Evolutionary conservation across 2,888 invertebrate species (phyloP).

Genomic region (Diadromus collaris): DNA sequence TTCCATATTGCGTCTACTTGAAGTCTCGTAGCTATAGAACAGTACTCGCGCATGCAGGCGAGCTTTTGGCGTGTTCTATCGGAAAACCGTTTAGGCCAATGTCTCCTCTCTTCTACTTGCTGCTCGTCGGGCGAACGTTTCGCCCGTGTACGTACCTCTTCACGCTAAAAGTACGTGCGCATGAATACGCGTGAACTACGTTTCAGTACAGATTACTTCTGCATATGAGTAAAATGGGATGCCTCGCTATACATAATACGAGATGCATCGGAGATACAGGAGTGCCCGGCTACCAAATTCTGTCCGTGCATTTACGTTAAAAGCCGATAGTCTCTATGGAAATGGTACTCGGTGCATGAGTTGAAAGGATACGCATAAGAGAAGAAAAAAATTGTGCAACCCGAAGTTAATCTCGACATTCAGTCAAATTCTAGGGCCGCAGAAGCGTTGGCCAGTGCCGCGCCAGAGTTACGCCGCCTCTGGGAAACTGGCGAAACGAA

Average conservation of each 20-base stretch:
- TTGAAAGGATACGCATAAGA: not conserved
- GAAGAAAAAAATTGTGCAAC: not conserved
- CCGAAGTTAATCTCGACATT: too few relatives aligned
- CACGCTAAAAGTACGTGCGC: not conserved
- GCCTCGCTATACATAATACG: not conserved
- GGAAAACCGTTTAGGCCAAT: slow-evolving; percentile 68
- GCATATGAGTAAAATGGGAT: not conserved
- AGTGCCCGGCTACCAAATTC: not conserved
- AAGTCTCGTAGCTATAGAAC: slow-evolving; percentile 13
- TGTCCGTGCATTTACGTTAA: not conserved
- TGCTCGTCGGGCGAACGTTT: not conserved
- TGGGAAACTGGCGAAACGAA: not conserved
- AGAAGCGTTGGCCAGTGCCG: too few relatives aligned
- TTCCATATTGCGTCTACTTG: slow-evolving; percentile 5
- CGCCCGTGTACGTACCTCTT: not conserved
- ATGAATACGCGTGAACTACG: not conserved
- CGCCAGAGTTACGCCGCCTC: too few relatives aligned
- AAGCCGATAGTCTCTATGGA: not conserved
- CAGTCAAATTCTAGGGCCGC: too few relatives aligned
- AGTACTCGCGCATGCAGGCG: slow-evolving; percentile 48
- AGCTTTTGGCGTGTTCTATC: slow-evolving; percentile 62
- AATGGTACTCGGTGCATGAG: not conserved
- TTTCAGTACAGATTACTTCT: slow-evolving; percentile 1
- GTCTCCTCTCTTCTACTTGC: slow-evolving; percentile 61
- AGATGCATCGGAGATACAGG: not conserved